Percentiles rank a stretch among this genome's conserved stretches.
Conservation (phyloP, 2,113 vertebrate species). For the Neolamprologus fasciatus region DNA sequence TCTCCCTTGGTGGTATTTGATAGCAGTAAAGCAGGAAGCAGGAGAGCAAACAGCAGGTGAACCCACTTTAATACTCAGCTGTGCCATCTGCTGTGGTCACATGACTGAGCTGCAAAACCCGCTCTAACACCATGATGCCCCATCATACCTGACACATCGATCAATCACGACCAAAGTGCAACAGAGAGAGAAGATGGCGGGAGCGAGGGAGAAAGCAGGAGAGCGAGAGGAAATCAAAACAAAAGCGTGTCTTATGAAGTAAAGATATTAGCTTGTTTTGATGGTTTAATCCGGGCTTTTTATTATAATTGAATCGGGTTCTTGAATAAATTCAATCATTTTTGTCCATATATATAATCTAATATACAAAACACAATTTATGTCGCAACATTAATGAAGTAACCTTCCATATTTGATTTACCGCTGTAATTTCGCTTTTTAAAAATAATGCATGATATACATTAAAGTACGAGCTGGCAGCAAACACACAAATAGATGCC, state of each 20-base stretch:
- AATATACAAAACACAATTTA: background rate
- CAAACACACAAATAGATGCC: background rate
- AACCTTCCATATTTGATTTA: background rate
- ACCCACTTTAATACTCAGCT: slow-evolving; percentile 72
- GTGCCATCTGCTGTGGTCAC: slow-evolving; percentile 87
- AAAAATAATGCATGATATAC: background rate
- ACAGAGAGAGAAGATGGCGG: slow-evolving; percentile 4
- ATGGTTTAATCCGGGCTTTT: background rate
- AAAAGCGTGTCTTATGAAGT: background rate
- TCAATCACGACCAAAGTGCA: slow-evolving; percentile 78
- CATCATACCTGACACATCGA: slow-evolving; percentile 91
- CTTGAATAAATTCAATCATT: background rate
- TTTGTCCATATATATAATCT: accelerated
- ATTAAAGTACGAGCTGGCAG: background rate
- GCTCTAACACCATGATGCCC: slow-evolving; percentile 83
- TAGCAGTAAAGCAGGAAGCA: slow-evolving; percentile 62
- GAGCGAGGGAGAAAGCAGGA: background rate
- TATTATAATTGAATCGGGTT: background rate
- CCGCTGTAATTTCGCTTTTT: background rate
- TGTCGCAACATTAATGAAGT: background rate
- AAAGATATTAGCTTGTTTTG: background rate
- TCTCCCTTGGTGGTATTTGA: slow-evolving; percentile 73
- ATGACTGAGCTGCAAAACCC: slow-evolving; percentile 77
- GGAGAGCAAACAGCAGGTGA: slow-evolving; percentile 86
- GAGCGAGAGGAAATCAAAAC: background rate